phyloP scores from a whole-genome alignment of 2,888 invertebrate species.

The Ethmia dodecea region DNA sequence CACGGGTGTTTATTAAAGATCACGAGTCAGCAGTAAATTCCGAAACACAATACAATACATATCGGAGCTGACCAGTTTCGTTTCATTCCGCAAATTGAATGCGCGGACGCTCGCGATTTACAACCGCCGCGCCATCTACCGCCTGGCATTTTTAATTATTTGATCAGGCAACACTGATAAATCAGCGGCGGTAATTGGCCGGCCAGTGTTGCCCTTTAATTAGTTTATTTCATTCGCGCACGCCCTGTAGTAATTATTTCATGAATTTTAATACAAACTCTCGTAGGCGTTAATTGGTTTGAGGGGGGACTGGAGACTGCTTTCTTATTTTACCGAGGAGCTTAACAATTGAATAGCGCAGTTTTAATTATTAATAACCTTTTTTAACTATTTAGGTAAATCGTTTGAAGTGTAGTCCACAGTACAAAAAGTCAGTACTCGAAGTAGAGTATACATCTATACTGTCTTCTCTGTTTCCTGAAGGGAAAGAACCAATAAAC shows the following conservation, averaged over 20 bases:
- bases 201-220: slow-evolving; percentile 50
- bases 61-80: slow-evolving; percentile 34
- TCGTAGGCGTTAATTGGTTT: slow-evolving; percentile 35
- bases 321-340: too few relatives aligned
- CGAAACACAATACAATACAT: slow-evolving; percentile 29
- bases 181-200: slow-evolving; percentile 57
- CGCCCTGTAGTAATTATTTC: slow-evolving; percentile 50
- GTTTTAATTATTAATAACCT: too few relatives aligned
- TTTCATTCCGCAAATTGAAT: slow-evolving; percentile 62
- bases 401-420: too few relatives aligned
- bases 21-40: slow-evolving; percentile 30
- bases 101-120: slow-evolving; percentile 49
- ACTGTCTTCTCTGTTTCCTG: too few relatives aligned
- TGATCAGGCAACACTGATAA: slow-evolving; percentile 69
- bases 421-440: too few relatives aligned
- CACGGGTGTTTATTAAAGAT: slow-evolving; percentile 23
- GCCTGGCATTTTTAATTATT: slow-evolving; percentile 68
- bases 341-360: too few relatives aligned
- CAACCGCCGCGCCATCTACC: slow-evolving; percentile 41
- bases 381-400: too few relatives aligned
- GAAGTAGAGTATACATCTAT: too few relatives aligned
- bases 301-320: background rate
- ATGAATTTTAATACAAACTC: slow-evolving; percentile 47
- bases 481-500: too few relatives aligned
- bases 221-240: slow-evolving; percentile 54